Evolutionary conservation across 1,140 invertebrate species (phyloP).

Genomic region (Caenorhabditis latens): DNA sequence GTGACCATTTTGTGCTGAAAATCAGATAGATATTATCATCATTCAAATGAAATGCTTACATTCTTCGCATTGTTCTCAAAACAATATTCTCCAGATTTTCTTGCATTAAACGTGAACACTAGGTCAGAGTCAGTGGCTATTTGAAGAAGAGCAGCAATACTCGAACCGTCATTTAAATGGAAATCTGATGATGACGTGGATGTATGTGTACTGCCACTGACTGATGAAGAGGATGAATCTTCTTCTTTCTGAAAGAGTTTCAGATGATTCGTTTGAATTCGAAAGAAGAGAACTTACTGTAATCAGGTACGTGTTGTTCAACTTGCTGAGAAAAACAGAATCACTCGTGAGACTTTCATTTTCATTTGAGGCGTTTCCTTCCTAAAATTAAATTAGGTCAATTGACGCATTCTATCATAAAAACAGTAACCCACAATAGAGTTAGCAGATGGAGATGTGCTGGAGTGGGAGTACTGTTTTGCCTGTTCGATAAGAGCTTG

Average conservation of each 20-base stretch:
- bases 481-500: conserved; percentile 49
- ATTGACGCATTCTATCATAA: too few species aligned
- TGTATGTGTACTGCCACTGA: conserved; percentile 36
- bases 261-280: background rate
- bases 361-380: conserved; percentile 40
- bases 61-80: conserved; percentile 51
- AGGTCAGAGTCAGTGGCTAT: conserved; percentile 61
- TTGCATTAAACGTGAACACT: conserved; percentile 61
- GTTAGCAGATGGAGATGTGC: conserved; percentile 17
- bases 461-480: conserved; percentile 27
- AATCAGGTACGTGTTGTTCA: conserved; percentile 14
- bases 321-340: conserved; percentile 56
- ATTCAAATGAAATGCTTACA: background rate
- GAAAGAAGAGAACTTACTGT: background rate
- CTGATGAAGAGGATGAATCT: conserved; percentile 56
- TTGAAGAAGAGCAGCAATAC: conserved; percentile 54
- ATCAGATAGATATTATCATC: background rate
- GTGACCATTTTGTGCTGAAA: conserved; percentile 55
- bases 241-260: conserved; percentile 52
- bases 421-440: background rate
- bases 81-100: conserved; percentile 59
- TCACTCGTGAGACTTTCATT: conserved; percentile 42
- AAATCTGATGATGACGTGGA: conserved; percentile 42
- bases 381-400: background rate
- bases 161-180: conserved; percentile 52